These are phyloP conservation scores for Microchrysa polita DNA, from an alignment of 2,888 invertebrate genomes.

Conservation along the genomic window DNA sequence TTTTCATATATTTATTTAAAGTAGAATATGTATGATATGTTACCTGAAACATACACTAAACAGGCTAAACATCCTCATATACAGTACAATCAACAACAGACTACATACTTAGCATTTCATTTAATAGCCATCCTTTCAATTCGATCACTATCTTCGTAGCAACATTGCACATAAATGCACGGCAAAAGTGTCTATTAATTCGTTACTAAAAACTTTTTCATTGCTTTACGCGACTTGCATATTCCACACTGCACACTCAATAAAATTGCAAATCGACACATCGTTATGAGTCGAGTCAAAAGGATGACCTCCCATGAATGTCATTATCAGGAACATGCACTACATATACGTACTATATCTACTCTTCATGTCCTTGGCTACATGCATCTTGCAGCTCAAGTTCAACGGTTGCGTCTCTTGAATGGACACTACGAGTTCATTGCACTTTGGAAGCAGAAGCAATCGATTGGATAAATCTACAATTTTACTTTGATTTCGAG, in stretches of 20 bases:
- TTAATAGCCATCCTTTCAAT: no score
- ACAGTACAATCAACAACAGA: no score
- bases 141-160: no score
- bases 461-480: conserved; percentile 13
- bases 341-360: no score
- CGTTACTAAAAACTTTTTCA: not conserved
- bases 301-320: not conserved
- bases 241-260: not conserved
- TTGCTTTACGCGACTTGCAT: no score
- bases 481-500: not conserved
- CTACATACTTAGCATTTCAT: no score
- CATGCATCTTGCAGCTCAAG: conserved; percentile 10
- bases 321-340: not conserved
- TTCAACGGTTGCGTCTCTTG: conserved; percentile 4
- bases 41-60: no score
- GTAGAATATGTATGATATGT: no score
- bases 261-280: conserved; percentile 22
- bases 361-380: conserved; percentile 5
- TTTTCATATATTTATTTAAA: no score
- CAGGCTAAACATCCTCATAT: no score
- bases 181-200: no score
- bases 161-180: no score
- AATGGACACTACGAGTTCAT: conserved; percentile 1
- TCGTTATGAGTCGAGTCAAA: not conserved
- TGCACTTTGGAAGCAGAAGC: not conserved